A percentile compares a stretch with the other conserved stretches of the same genome.
These are phyloP conservation scores for Perdita meconis DNA, from an alignment of 2,888 invertebrate genomes.

Conservation along the genomic window DNA sequence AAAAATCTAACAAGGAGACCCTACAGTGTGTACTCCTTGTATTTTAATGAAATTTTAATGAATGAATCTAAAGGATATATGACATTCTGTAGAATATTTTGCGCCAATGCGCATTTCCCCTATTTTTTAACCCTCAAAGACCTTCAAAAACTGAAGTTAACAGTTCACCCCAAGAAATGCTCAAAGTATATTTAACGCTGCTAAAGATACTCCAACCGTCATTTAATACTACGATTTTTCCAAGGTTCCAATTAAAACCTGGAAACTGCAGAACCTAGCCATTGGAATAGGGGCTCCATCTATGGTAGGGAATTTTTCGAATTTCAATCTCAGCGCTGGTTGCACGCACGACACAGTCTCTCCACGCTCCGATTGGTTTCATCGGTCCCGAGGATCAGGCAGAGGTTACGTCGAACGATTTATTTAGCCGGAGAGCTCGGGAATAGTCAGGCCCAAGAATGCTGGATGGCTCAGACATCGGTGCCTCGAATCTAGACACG, in stretches of 20 bases:
- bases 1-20: too few relatives aligned
- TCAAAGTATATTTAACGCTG: too few relatives aligned
- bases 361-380: conserved; percentile 27
- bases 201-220: neutral
- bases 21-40: too few relatives aligned
- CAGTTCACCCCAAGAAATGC: too few relatives aligned
- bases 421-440: conserved; percentile 55
- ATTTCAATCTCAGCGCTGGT: neutral
- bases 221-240: neutral
- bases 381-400: conserved; percentile 30
- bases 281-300: neutral
- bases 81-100: too few relatives aligned
- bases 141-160: too few relatives aligned
- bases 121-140: too few relatives aligned
- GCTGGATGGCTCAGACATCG: conserved; percentile 60
- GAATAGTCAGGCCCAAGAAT: conserved; percentile 59
- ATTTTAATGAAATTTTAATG: too few relatives aligned
- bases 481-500: conserved; percentile 65
- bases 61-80: too few relatives aligned
- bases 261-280: neutral
- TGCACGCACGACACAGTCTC: conserved; percentile 11
- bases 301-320: conserved; percentile 6
- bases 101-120: too few relatives aligned
- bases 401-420: conserved; percentile 59
- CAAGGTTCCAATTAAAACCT: conserved; percentile 16